Conservation (phyloP, 1,140 invertebrate species). For the Leptoteleia sp. region DNA sequence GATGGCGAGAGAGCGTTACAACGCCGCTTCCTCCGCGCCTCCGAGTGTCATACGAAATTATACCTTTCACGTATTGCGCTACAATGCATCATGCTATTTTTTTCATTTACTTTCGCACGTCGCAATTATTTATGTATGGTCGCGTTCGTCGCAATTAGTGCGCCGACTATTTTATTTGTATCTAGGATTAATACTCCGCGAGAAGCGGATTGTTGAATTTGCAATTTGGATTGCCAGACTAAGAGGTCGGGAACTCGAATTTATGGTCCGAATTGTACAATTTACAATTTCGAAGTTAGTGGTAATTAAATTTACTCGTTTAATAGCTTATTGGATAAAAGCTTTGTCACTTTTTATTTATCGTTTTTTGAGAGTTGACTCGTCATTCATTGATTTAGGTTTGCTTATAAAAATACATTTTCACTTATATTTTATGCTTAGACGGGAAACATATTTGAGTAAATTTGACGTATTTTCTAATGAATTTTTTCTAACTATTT, state of each 20-base stretch:
- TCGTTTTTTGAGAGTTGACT: too few species aligned
- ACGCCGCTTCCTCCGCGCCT: slow-evolving; percentile 49
- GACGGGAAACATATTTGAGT: too few species aligned
- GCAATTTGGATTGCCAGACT: slow-evolving; percentile 5
- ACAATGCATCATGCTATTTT: slow-evolving; percentile 40
- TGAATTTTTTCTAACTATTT: too few species aligned
- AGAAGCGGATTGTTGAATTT: slow-evolving; percentile 7
- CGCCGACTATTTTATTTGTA: slow-evolving; percentile 17
- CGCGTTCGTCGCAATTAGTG: slow-evolving; percentile 12
- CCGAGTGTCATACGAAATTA: slow-evolving; percentile 58
- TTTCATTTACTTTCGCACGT: slow-evolving; percentile 35
- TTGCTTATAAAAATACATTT: too few species aligned
- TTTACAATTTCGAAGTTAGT: background rate
- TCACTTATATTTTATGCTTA: too few species aligned
- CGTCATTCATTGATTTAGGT: too few species aligned
- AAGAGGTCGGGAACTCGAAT: background rate
- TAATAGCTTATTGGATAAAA: too few species aligned
- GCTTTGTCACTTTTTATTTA: too few species aligned
- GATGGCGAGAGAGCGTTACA: slow-evolving; percentile 69
- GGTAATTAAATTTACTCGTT: too few species aligned
- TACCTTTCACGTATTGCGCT: slow-evolving; percentile 45
- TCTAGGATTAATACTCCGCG: slow-evolving; percentile 15
- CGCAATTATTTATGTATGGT: slow-evolving; percentile 34
- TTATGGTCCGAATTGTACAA: background rate
- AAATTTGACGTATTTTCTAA: too few species aligned